Evolutionary conservation across 2,797 vertebrate species (phyloP), one percentile per base, ranked within the genome.

Genomic region (Cichlasoma orientale): DNA sequence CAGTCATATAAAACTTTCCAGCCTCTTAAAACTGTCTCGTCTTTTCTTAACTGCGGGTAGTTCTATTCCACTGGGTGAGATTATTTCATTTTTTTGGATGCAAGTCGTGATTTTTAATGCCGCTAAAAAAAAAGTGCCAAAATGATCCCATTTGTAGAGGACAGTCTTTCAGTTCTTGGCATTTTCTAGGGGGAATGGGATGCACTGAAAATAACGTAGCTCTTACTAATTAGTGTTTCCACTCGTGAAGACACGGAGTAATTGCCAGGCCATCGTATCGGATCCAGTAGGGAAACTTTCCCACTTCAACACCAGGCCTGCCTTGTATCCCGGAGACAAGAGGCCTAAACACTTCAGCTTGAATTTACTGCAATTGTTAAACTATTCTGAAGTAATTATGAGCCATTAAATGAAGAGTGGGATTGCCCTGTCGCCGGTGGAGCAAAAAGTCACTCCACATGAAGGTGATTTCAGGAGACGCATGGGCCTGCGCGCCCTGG

Each of bases 371-470:
- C 88, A 81, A 77, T 75, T 59, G 84, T 92, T 90, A 92, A 93
- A 93, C 89, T 91, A 61, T 85, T 92, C 82, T 85, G 83, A 93
- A 92, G 92, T 94, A 90, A 94, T 93, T 90, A 94, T 77, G 86
- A 92, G 86, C 78, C 90, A 86, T 93, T 91, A 91, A 92, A 88
- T 86, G 88, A 90, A 89, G 92, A 93, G 89, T 84, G 89, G 90
- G 89, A 85, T 88, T 57, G 87, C 56, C 82, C 86, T 88, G 92
- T 92, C 88, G 86, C 91, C 85, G 71, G 76, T 79, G 87, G 83
- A 92, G 90, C 85, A 79, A 81, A 86, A 85, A 93, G 92, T 94
- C 93, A 86, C 79, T 92, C 92, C 87, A 84, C 92, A 93, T 94
- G 92, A 94, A 91, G 87, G 92, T 91, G 90, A 93, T 92, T 85